These are phyloP conservation scores for Malthinus seriepunctatus DNA, from an alignment of 2,888 invertebrate species.

Conservation along the genomic window DNA sequence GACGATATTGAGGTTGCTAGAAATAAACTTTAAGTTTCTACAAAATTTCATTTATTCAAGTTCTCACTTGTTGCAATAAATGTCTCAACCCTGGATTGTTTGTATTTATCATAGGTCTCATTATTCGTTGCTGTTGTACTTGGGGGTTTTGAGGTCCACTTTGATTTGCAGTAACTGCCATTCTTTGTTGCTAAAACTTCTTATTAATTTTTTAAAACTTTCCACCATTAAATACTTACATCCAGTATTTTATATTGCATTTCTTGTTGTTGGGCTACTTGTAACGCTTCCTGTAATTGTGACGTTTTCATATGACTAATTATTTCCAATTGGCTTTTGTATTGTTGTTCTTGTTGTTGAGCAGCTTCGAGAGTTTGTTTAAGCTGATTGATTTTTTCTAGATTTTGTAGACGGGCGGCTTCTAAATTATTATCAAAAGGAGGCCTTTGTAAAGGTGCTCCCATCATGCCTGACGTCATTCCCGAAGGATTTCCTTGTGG, in stretches of 20 bases:
- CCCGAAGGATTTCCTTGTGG: slow-evolving; percentile 31
- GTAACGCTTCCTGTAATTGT: slow-evolving; percentile 67
- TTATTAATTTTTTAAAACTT: background rate
- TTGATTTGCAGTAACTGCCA: slow-evolving; percentile 43
- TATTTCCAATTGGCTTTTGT: slow-evolving; percentile 76
- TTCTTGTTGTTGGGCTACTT: slow-evolving; percentile 78
- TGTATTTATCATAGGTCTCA: slow-evolving; percentile 70
- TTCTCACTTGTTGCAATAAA: slow-evolving; percentile 73
- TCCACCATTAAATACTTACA: slow-evolving; percentile 54
- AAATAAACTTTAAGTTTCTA: slow-evolving; percentile 32
- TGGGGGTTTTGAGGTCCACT: slow-evolving; percentile 43
- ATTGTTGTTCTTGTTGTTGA: slow-evolving; percentile 77
- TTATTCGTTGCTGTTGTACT: slow-evolving; percentile 59
- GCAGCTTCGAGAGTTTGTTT: slow-evolving; percentile 80
- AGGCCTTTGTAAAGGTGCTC: slow-evolving; percentile 44
- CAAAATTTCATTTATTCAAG: background rate
- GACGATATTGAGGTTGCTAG: slow-evolving; percentile 73
- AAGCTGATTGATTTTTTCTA: slow-evolving; percentile 75
- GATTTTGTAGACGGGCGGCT: slow-evolving; percentile 75
- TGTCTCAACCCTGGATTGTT: slow-evolving; percentile 81
- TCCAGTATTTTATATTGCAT: slow-evolving; percentile 78
- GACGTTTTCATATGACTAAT: slow-evolving; percentile 65
- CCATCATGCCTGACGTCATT: slow-evolving; percentile 43
- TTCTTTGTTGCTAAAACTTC: slow-evolving; percentile 46
- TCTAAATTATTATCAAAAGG: slow-evolving; percentile 64